phyloP scores from a whole-genome alignment of 2,888 invertebrate species.

The Melipona beecheii region DNA sequence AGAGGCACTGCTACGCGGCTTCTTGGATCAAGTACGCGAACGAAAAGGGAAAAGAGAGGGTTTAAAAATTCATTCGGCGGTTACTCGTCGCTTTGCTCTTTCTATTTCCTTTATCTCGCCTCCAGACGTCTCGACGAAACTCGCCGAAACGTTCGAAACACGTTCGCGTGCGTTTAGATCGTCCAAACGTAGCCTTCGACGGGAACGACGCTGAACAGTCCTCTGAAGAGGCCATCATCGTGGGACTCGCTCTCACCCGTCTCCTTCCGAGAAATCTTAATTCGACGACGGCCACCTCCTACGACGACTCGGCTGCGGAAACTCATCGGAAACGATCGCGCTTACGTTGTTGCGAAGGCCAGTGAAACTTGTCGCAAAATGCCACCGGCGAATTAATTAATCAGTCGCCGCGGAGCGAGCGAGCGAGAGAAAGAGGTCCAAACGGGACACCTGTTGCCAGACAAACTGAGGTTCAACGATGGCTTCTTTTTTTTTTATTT shows the following conservation, averaged over 20 bases:
- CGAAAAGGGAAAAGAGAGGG: not conserved
- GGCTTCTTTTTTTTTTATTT: not conserved
- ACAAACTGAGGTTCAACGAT: not conserved
- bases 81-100: not conserved
- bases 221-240: constrained; percentile 26
- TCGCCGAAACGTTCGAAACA: not conserved
- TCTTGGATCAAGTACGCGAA: not conserved
- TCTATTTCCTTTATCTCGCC: not conserved
- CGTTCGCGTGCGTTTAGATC: not conserved
- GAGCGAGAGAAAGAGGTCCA: not conserved
- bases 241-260: constrained; percentile 7
- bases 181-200: not conserved
- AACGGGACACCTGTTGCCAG: not conserved
- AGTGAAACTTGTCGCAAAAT: too few relatives aligned
- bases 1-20: too few relatives aligned
- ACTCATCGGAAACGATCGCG: not conserved
- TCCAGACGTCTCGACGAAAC: too few relatives aligned
- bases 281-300: constrained; percentile 42
- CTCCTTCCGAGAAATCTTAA: constrained; percentile 55
- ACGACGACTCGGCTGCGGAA: not conserved
- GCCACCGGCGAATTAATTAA: not conserved
- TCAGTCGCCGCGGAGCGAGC: not conserved
- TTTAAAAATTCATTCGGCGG: constrained; percentile 35
- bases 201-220: constrained; percentile 33
- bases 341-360: too few relatives aligned